Base-by-base conservation (phyloP, 2,888 invertebrate genomes). In the Scaptomyza polygonia region DNA sequence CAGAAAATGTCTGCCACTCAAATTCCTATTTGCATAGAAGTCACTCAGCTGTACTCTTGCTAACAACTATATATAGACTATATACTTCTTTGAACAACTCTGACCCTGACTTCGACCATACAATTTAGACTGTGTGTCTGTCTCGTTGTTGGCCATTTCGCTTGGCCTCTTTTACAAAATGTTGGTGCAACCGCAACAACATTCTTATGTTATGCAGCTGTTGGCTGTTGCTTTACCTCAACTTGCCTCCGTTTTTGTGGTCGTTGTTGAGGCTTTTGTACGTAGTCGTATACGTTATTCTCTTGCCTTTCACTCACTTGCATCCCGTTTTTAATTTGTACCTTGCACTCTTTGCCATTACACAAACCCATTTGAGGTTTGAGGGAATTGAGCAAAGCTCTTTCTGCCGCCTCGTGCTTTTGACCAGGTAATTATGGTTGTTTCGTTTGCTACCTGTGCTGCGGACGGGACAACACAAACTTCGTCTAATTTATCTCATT, bases 401-500 rank as follows among this genome's bases (percentile, higher is more conserved):
- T 48, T 30, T 16, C 16, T 29, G 12, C 45, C 45, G 7, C 45
- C 45, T 51, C 52, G 53, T 48, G 43, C 48, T 42, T n/a, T 32
- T 29, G 25, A 21, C 43, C 67, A 82, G 61, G 69, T 79, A 82
- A 82, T 82, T 82, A 72, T 77, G 53, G 58, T 44, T 51, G 53
- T 44, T 49, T 43, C 52, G 34, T 18, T 54, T 48, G 25, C 42
- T 5, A 9, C 25, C 25, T 25, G 25, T 25, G 25, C 25, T 25
- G 9, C 25, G 12, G 14, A 9, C 7, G 11, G 16, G 5, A 9
- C 21, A 29, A 30, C 25, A 7, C 40, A 25, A 36, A 16, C 39
- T 49, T 49, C 47, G 53, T 45, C 47, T 39, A 65, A 67, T 59
- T 64, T 62, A 71, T 74, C 52, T 66, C 45, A 53, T 45, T 67